These are phyloP conservation scores for Girardinus metallicus DNA, from an alignment of 2,797 vertebrate genomes.

Conservation along the genomic window DNA sequence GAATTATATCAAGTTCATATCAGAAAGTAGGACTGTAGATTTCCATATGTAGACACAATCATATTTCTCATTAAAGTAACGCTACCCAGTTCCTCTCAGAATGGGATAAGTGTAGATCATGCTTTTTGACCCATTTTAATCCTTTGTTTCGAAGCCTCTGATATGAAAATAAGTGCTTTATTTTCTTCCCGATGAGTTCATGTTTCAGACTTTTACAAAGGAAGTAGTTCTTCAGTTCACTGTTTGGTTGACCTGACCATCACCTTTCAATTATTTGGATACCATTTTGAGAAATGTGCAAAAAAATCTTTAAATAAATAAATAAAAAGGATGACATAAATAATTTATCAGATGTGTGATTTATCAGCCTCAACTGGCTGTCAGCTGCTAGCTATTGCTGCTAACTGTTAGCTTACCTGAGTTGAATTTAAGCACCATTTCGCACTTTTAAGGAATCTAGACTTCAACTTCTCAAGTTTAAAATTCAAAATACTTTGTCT, in stretches of 20 bases:
- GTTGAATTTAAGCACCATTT: not conserved
- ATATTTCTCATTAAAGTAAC: not conserved
- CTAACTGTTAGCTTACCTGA: not conserved
- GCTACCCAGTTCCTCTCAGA: not conserved
- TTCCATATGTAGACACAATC: not conserved
- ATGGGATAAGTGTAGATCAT: no score
- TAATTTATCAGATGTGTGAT: not conserved
- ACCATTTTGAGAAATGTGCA: not conserved
- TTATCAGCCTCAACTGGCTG: not conserved
- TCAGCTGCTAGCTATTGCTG: no score
- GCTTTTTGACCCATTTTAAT: not conserved
- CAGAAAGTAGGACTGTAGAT: not conserved
- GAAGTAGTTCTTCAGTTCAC: not conserved
- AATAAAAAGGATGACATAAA: not conserved
- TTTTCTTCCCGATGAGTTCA: not conserved
- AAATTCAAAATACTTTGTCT: not conserved
- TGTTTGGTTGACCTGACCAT: not conserved
- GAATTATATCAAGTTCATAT: constrained; percentile 3
- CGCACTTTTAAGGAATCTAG: not conserved
- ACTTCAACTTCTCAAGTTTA: not conserved
- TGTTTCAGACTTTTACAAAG: not conserved
- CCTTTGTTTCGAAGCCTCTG: not conserved
- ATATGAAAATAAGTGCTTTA: not conserved
- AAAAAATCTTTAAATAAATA: not conserved
- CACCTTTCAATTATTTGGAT: not conserved